A percentile compares a stretch with the other conserved stretches of the same genome.
Conservation (phyloP, 2,797 vertebrate species). For the Sebastolobus alascanus region DNA sequence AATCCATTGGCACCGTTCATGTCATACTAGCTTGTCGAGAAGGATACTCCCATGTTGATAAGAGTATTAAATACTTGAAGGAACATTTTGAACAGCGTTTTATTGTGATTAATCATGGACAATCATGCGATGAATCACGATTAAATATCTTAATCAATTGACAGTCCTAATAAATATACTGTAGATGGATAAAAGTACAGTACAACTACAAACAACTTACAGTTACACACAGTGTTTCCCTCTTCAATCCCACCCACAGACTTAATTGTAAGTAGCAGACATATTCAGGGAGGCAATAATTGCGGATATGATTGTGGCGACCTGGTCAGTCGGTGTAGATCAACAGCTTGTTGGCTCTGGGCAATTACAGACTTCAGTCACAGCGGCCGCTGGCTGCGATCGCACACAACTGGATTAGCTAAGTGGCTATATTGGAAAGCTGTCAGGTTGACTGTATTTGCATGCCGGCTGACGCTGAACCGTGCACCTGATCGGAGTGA, state of each 20-base stretch:
- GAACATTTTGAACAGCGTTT: no score
- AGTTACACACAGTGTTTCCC: background rate
- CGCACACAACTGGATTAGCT: conserved; percentile 29
- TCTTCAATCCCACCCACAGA: background rate
- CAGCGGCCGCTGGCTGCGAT: background rate
- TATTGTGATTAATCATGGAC: no score
- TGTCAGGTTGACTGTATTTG: conserved; percentile 21
- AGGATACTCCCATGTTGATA: no score
- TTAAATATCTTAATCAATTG: no score
- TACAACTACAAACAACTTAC: background rate
- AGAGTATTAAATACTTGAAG: no score
- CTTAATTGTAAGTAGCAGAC: conserved; percentile 41
- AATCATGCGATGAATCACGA: no score
- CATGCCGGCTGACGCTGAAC: conserved; percentile 5
- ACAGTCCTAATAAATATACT: no score
- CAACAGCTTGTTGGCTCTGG: conserved; percentile 59
- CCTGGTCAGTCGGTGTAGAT: conserved; percentile 55
- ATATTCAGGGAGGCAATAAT: conserved; percentile 44
- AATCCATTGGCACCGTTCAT: rapidly evolving
- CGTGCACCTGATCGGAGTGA: background rate
- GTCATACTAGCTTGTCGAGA: no score
- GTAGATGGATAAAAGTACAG: conserved; percentile 1
- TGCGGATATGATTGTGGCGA: conserved; percentile 55
- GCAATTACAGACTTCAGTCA: conserved; percentile 50
- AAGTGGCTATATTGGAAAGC: background rate